These are phyloP conservation scores for Oreocharis arfaki DNA, from an alignment of 2,113 vertebrate species.

Conservation along the genomic window DNA sequence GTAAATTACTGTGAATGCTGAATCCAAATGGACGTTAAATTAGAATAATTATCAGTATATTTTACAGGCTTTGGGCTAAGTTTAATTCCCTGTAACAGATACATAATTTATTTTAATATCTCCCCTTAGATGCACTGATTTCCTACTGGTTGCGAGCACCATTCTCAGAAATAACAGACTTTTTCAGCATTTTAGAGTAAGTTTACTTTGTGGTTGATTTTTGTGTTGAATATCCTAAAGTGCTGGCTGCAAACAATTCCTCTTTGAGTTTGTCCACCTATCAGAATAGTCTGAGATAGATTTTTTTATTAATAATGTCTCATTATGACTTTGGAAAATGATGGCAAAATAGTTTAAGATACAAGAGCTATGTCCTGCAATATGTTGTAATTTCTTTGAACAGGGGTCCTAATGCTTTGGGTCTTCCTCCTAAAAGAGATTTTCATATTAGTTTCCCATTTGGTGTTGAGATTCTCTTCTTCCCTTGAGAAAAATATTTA, in stretches of 20 bases:
- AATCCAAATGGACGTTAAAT: not conserved
- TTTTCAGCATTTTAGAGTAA: conserved; percentile 98
- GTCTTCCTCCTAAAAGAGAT: not conserved
- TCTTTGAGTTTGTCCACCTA: not conserved
- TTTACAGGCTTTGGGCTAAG: not conserved
- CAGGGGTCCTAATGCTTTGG: not conserved
- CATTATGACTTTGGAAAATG: too few relatives aligned
- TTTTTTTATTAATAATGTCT: too few relatives aligned
- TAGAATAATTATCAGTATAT: not conserved
- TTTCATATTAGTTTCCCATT: not conserved
- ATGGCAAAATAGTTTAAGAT: too few relatives aligned
- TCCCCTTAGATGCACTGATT: conserved; percentile 87
- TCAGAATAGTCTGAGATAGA: not conserved
- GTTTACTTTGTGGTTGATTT: conserved; percentile 43
- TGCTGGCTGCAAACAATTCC: not conserved
- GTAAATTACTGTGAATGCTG: not conserved
- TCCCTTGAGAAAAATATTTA: not conserved
- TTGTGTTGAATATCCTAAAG: not conserved
- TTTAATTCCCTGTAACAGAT: not conserved
- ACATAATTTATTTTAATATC: not conserved
- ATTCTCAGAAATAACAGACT: conserved; percentile 93
- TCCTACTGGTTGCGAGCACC: conserved; percentile 96
- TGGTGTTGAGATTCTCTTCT: not conserved
- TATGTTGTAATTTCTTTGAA: not conserved
- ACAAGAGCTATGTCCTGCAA: not conserved